These are phyloP conservation scores for Phasia obesa DNA, from an alignment of 2,888 invertebrate genomes.

Conservation along the genomic window DNA sequence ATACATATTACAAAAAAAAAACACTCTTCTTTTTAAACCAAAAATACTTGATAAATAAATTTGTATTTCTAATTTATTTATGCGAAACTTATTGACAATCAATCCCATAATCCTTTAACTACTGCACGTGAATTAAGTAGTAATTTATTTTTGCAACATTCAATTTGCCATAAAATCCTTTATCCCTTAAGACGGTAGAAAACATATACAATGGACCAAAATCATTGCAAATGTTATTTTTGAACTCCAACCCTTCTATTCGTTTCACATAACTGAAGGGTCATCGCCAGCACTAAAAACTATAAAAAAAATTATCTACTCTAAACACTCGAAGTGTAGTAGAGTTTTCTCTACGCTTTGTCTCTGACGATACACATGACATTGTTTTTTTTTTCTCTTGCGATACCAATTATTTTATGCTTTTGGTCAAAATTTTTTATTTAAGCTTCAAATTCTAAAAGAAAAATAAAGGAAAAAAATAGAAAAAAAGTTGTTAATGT, in stretches of 20 bases:
- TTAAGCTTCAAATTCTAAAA: slow-evolving; percentile 27
- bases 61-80: slow-evolving; percentile 42
- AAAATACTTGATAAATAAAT: slow-evolving; percentile 46
- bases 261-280: slow-evolving; percentile 43
- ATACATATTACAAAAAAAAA: not conserved
- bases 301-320: slow-evolving; percentile 68
- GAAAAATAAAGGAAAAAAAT: not conserved
- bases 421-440: slow-evolving; percentile 57
- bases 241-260: slow-evolving; percentile 43
- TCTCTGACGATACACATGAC: slow-evolving; percentile 51
- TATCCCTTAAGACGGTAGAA: slow-evolving; percentile 45
- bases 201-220: slow-evolving; percentile 39
- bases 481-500: slow-evolving; percentile 29
- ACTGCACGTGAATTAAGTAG: slow-evolving; percentile 34
- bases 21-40: not conserved
- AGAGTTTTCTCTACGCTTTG: slow-evolving; percentile 30
- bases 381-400: no score
- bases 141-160: slow-evolving; percentile 59
- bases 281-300: slow-evolving; percentile 63
- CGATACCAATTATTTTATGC: slow-evolving; percentile 59
- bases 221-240: slow-evolving; percentile 35
- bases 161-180: slow-evolving; percentile 60
- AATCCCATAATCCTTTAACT: slow-evolving; percentile 62
- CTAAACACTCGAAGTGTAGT: slow-evolving; percentile 48
- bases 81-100: slow-evolving; percentile 44